A percentile compares a stretch with the other conserved stretches of the same genome.
These are phyloP conservation scores for Agapornis roseicollis DNA, from an alignment of 2,113 vertebrate species.

Conservation along the genomic window DNA sequence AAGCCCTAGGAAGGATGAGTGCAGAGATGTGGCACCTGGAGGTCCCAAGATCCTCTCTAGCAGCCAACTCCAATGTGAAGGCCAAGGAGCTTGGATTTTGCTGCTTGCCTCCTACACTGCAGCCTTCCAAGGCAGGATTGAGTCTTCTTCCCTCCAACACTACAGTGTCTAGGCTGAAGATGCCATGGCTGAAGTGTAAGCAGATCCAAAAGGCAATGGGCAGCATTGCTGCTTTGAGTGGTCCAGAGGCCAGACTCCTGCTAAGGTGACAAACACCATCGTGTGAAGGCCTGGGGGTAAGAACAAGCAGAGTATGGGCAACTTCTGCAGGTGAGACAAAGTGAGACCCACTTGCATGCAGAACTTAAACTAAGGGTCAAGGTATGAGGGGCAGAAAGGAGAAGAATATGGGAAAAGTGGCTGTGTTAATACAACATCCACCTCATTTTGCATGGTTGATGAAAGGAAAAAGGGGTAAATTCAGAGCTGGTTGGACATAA, in stretches of 20 bases:
- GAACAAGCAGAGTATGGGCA: neutral
- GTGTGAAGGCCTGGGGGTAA: neutral
- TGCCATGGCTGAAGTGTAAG: accelerated
- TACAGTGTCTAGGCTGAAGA: neutral
- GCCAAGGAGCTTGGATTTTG: neutral
- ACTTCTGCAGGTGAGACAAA: neutral
- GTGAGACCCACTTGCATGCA: neutral
- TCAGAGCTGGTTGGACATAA: neutral
- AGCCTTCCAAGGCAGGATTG: neutral
- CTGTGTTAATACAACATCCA: neutral
- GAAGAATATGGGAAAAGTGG: neutral
- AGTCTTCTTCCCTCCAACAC: neutral
- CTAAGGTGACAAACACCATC: accelerated
- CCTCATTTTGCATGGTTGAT: neutral
- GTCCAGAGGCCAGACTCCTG: neutral
- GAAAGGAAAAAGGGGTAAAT: neutral
- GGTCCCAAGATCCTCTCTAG: neutral
- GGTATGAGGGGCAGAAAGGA: neutral
- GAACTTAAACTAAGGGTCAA: neutral
- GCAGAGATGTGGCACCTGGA: neutral
- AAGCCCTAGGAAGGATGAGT: neutral
- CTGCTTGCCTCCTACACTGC: neutral
- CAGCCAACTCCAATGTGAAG: neutral
- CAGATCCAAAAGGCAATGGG: neutral
- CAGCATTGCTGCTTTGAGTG: neutral